Conservation (phyloP, 2,797 vertebrate genomes). For the Xiphorhynchus erythropygius region DNA sequence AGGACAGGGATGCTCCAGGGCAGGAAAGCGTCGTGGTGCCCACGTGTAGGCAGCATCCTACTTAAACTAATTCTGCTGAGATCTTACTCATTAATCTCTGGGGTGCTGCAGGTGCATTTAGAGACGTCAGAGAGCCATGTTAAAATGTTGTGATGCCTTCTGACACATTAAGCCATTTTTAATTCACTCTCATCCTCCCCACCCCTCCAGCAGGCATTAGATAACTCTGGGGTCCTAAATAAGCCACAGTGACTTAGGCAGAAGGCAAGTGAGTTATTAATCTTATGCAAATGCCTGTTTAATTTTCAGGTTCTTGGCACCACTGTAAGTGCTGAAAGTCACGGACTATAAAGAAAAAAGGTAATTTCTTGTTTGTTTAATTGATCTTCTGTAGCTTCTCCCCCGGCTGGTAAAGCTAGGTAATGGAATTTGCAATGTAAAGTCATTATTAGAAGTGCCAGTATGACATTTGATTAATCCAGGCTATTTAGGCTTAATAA, state of each 20-base stretch:
- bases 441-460: slow-evolving; percentile 68
- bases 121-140: neutral
- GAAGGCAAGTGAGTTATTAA: slow-evolving; percentile 26
- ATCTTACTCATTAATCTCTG: slow-evolving; percentile 39
- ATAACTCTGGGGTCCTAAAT: slow-evolving; percentile 47
- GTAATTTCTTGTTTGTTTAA: slow-evolving; percentile 71
- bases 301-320: slow-evolving; percentile 44
- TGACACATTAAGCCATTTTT: slow-evolving; percentile 72
- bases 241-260: slow-evolving; percentile 24
- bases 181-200: slow-evolving; percentile 61
- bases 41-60: neutral
- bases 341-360: slow-evolving; percentile 14
- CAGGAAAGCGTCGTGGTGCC: neutral
- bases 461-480: slow-evolving; percentile 70
- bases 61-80: slow-evolving; percentile 13
- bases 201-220: slow-evolving; percentile 34
- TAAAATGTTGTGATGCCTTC: slow-evolving; percentile 52
- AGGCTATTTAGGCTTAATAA: slow-evolving; percentile 62
- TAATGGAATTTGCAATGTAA: slow-evolving; percentile 59
- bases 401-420: slow-evolving; percentile 41
- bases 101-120: slow-evolving; percentile 57
- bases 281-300: slow-evolving; percentile 48
- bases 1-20: neutral
- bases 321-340: slow-evolving; percentile 34
- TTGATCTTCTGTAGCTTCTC: slow-evolving; percentile 64